These are phyloP conservation scores for Beris chalybata DNA, from an alignment of 2,888 invertebrate species.

Conservation along the genomic window DNA sequence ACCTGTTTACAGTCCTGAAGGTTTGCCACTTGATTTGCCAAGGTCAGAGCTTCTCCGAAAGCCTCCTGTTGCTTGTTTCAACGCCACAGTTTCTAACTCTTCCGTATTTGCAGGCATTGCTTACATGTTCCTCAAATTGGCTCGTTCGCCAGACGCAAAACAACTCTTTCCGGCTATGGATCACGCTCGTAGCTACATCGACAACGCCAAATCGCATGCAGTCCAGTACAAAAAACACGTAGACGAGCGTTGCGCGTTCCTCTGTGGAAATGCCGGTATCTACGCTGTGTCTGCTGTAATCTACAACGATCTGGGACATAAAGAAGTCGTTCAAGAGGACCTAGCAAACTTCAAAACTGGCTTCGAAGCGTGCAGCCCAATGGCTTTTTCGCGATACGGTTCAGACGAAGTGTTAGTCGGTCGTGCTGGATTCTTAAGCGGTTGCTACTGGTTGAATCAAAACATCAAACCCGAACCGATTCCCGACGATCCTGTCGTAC, in stretches of 20 bases:
- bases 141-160: constrained; percentile 58
- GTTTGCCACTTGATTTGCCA: no score
- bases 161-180: constrained; percentile 60
- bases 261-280: constrained; percentile 79
- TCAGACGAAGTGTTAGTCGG: constrained; percentile 87
- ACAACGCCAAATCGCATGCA: constrained; percentile 63
- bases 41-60: no score
- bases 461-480: constrained; percentile 49
- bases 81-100: no score
- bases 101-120: constrained; percentile 62
- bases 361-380: constrained; percentile 58
- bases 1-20: no score
- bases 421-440: constrained; percentile 79
- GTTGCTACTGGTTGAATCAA: constrained; percentile 70
- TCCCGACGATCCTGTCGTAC: constrained; percentile 59
- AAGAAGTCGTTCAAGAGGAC: constrained; percentile 55
- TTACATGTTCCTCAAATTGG: constrained; percentile 74
- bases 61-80: no score
- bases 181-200: constrained; percentile 65
- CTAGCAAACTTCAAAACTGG: constrained; percentile 51
- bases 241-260: constrained; percentile 69
- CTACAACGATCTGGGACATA: constrained; percentile 56
- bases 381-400: constrained; percentile 64
- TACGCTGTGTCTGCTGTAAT: constrained; percentile 72
- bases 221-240: constrained; percentile 56